phyloP scores from a whole-genome alignment of 2,888 invertebrate species.

The Malachius bipustulatus region DNA sequence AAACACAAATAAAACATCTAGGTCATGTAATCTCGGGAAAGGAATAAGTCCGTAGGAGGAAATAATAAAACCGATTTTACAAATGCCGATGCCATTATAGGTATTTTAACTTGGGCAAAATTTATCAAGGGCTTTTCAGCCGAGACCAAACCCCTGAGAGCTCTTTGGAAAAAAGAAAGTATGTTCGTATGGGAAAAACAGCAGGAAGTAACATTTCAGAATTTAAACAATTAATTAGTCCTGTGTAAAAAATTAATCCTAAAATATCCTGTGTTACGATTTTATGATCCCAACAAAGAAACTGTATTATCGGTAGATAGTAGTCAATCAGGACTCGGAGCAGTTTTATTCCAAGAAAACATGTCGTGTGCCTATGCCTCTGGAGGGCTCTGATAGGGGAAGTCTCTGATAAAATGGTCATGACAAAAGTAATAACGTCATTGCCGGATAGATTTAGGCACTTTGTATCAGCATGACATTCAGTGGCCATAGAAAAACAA shows the following conservation, averaged over 20 bases:
- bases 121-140: slow-evolving; percentile 8
- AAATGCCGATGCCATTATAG: slow-evolving; percentile 7
- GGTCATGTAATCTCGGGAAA: slow-evolving; percentile 19
- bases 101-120: no score
- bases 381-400: no score
- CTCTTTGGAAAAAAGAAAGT: slow-evolving; percentile 7
- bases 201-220: slow-evolving; percentile 11
- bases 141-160: slow-evolving; percentile 7
- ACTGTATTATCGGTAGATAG: slow-evolving; percentile 6
- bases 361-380: no score
- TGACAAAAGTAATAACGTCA: not conserved
- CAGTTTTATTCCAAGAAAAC: slow-evolving; percentile 25
- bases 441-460: not conserved
- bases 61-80: slow-evolving; percentile 10
- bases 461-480: not conserved
- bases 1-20: slow-evolving; percentile 21
- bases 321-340: slow-evolving; percentile 18
- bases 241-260: no score
- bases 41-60: slow-evolving; percentile 16
- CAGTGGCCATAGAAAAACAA: not conserved
- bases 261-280: slow-evolving; percentile 5
- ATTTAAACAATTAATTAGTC: slow-evolving; percentile 10
- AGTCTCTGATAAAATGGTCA: slow-evolving; percentile 1
- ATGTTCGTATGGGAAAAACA: slow-evolving; percentile 7
- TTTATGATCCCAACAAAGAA: slow-evolving; percentile 8